A percentile compares a stretch with the other conserved stretches of the same genome.
Evolutionary conservation across 2,113 vertebrate genomes (phyloP).

Genomic region (Grammomys surdaster): DNA sequence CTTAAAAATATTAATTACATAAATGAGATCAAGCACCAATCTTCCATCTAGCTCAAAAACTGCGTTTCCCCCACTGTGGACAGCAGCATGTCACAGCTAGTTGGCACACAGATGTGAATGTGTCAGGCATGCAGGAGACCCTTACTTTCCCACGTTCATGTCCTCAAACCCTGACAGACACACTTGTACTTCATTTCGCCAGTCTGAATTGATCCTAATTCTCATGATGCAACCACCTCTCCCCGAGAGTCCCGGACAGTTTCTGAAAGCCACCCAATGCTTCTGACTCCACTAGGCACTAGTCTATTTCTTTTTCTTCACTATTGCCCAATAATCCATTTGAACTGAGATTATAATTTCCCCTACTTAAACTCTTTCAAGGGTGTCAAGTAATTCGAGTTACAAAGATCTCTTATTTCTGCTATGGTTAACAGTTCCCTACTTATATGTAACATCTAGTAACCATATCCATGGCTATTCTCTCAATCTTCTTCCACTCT

Average conservation of each 20-base stretch:
- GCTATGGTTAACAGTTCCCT: background rate
- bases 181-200: background rate
- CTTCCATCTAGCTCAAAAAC: background rate
- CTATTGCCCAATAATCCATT: background rate
- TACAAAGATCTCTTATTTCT: background rate
- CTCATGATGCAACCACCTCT: background rate
- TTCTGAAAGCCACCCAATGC: background rate
- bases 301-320: background rate
- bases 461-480: background rate
- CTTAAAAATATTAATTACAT: background rate
- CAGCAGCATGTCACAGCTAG: background rate
- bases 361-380: constrained; percentile 27
- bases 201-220: background rate
- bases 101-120: background rate
- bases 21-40: background rate
- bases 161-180: background rate
- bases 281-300: background rate
- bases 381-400: background rate
- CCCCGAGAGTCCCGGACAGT: background rate
- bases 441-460: background rate
- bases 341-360: background rate
- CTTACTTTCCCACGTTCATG: background rate
- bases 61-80: background rate
- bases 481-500: background rate
- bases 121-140: fast-evolving